A percentile compares a stretch with the other conserved stretches of the same genome.
phyloP scores from a whole-genome alignment of 2,113 vertebrate genomes.

The Cheirogaleus medius region DNA sequence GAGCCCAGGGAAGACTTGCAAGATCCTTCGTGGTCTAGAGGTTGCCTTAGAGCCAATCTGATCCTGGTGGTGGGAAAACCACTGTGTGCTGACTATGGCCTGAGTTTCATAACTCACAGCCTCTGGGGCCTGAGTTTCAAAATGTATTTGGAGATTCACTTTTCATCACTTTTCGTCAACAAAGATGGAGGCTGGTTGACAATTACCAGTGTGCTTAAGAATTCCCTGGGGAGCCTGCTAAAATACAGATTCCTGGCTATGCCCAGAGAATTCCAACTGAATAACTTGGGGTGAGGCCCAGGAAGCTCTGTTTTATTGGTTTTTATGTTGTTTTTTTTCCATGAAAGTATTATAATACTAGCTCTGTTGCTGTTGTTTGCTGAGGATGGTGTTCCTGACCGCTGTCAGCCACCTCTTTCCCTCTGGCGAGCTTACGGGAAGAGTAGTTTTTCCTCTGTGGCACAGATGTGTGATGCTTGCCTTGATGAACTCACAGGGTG shows the following conservation, averaged over 20 bases:
- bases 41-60: not conserved
- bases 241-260: not conserved
- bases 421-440: not conserved
- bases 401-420: not conserved
- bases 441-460: not conserved
- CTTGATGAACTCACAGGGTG: not conserved
- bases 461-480: not conserved
- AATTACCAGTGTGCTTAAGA: not conserved
- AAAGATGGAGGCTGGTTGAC: not conserved
- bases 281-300: not conserved
- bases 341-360: not conserved
- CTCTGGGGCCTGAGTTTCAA: not conserved
- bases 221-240: not conserved
- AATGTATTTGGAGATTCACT: not conserved
- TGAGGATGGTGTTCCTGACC: not conserved
- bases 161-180: not conserved
- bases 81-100: not conserved
- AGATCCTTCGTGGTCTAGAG: not conserved
- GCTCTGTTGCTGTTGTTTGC: not conserved
- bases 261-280: not conserved
- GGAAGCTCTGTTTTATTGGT: not conserved
- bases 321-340: not conserved
- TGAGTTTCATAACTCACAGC: not conserved
- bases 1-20: not conserved
- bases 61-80: not conserved